Conservation (phyloP, 2,797 vertebrate species). For the Argentina silus region DNA sequence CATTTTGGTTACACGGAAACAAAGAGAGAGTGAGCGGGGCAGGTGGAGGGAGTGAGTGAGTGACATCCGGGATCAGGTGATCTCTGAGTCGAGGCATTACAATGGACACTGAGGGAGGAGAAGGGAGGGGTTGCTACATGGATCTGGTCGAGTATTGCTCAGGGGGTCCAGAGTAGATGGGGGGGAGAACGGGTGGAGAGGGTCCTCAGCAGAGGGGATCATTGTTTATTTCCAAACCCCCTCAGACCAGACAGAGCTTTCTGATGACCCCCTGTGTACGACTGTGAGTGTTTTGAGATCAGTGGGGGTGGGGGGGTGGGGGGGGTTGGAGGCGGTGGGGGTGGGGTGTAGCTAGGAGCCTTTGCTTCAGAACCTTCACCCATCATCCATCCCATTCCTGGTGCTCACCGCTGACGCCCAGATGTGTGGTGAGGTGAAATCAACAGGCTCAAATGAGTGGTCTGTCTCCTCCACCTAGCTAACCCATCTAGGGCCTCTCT, state of each 20-base stretch:
- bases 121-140: constrained; percentile 81
- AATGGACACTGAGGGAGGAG: constrained; percentile 53
- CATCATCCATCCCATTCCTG: constrained; percentile 31
- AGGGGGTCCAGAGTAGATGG: constrained; percentile 52
- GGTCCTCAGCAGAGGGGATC: constrained; percentile 27
- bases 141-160: constrained; percentile 75
- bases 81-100: constrained; percentile 64
- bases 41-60: constrained; percentile 50
- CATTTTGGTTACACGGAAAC: constrained; percentile 70
- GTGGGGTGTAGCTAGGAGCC: constrained; percentile 28
- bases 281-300: constrained; percentile 29
- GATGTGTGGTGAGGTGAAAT: constrained; percentile 30
- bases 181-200: constrained; percentile 6
- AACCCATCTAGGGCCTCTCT: constrained; percentile 29
- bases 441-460: constrained; percentile 30
- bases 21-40: constrained; percentile 41
- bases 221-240: constrained; percentile 48
- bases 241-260: constrained; percentile 27
- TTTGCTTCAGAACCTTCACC: constrained; percentile 59
- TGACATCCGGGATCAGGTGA: constrained; percentile 64
- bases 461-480: constrained; percentile 38
- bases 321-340: constrained; percentile 41
- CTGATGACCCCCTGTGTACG: constrained; percentile 29
- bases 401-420: constrained; percentile 34
- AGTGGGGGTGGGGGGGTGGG: constrained; percentile 56